phyloP scores from a whole-genome alignment of 2,888 invertebrate species.

The Maniola hyperantus region DNA sequence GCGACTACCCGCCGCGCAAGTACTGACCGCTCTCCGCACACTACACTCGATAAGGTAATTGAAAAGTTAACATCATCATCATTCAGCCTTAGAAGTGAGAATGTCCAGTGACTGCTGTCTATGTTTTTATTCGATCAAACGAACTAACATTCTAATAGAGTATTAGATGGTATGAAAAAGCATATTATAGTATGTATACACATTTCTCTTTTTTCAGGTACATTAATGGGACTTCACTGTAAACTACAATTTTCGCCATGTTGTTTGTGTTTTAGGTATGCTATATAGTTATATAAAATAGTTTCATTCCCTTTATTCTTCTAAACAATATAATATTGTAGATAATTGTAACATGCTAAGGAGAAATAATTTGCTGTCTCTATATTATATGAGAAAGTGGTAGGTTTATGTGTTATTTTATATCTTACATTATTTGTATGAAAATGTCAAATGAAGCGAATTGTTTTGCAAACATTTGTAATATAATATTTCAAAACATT shows the following conservation, averaged over 20 bases:
- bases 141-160: too few species aligned
- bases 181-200: too few species aligned
- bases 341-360: constrained; percentile 17
- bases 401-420: not conserved
- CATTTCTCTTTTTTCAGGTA: constrained; percentile 8
- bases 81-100: too few species aligned
- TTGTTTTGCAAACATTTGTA: constrained; percentile 12
- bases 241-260: constrained; percentile 16
- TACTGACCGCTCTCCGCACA: constrained; percentile 24
- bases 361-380: not conserved
- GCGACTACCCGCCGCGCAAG: constrained; percentile 38
- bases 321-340: constrained; percentile 28
- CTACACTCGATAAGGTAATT: not conserved
- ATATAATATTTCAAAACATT: constrained; percentile 5
- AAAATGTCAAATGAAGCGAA: not conserved
- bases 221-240: constrained; percentile 1
- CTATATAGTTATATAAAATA: constrained; percentile 16
- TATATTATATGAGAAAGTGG: not conserved
- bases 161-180: too few species aligned
- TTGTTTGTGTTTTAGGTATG: constrained; percentile 12
- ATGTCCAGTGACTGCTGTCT: too few species aligned
- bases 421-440: not conserved
- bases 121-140: too few species aligned
- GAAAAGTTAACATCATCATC: not conserved
- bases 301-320: constrained; percentile 32